Evolutionary conservation across 1,140 invertebrate species (phyloP).

Genomic region (Antheraea mylitta): DNA sequence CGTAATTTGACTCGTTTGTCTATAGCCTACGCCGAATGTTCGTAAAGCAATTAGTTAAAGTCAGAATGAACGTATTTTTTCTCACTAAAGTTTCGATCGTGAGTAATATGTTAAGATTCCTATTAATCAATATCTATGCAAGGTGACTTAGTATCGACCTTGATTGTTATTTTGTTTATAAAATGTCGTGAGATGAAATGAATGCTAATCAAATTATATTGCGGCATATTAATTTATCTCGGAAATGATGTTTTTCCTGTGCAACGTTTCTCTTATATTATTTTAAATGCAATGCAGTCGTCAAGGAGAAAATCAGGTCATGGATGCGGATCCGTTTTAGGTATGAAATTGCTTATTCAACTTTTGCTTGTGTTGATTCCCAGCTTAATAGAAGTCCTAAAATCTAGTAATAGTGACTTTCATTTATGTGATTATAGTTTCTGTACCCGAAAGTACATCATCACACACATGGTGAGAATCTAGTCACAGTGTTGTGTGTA

Average conservation of each 20-base stretch:
- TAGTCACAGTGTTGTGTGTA: too few relatives aligned
- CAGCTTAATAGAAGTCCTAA: too few relatives aligned
- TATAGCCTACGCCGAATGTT: not conserved
- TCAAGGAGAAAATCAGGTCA: not conserved
- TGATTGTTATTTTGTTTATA: slow-evolving; percentile 23
- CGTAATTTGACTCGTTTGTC: not conserved
- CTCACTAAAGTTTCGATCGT: slow-evolving; percentile 25
- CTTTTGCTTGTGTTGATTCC: too few relatives aligned
- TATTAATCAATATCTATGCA: slow-evolving; percentile 38
- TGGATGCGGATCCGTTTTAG: not conserved
- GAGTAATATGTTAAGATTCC: slow-evolving; percentile 32
- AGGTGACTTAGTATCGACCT: slow-evolving; percentile 30
- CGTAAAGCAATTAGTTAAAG: slow-evolving; percentile 14
- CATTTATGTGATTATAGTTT: too few relatives aligned
- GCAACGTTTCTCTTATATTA: slow-evolving; percentile 7
- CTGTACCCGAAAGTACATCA: too few relatives aligned
- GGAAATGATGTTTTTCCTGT: slow-evolving; percentile 21
- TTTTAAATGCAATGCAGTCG: not conserved
- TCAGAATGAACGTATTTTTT: slow-evolving; percentile 22
- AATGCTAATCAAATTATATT: slow-evolving; percentile 23
- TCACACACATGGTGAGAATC: too few relatives aligned
- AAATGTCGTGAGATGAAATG: slow-evolving; percentile 20
- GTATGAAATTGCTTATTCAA: too few relatives aligned
- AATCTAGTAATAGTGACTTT: too few relatives aligned
- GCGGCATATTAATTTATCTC: slow-evolving; percentile 8